Evolutionary conservation across 2,888 invertebrate species (phyloP).

Genomic region (Dermolepida albohirtum): DNA sequence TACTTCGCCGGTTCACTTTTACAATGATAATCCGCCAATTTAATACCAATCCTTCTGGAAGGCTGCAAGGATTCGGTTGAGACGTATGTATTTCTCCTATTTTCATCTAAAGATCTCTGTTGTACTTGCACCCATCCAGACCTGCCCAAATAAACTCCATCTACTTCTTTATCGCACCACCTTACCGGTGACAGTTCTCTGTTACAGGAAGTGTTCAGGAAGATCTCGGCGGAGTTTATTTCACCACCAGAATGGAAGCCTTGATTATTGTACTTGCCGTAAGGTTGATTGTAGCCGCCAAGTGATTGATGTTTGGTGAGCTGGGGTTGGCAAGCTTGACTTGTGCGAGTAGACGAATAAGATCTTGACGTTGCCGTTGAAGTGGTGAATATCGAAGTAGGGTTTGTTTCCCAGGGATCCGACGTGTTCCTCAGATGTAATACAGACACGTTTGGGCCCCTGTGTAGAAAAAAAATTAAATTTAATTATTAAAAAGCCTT

Average conservation of each 20-base stretch:
- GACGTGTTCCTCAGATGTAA: slow-evolving; percentile 69
- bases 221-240: slow-evolving; percentile 65
- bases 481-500: too few species aligned
- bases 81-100: slow-evolving; percentile 62
- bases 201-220: slow-evolving; percentile 64
- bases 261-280: slow-evolving; percentile 50
- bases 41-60: slow-evolving; percentile 65
- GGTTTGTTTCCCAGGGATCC: slow-evolving; percentile 68
- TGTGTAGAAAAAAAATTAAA: slow-evolving; percentile 55
- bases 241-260: slow-evolving; percentile 60
- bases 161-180: slow-evolving; percentile 72
- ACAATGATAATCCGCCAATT: slow-evolving; percentile 69
- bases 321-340: slow-evolving; percentile 52
- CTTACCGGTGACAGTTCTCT: slow-evolving; percentile 70
- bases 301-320: slow-evolving; percentile 61
- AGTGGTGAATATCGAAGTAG: slow-evolving; percentile 61
- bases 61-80: slow-evolving; percentile 60
- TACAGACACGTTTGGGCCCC: slow-evolving; percentile 70
- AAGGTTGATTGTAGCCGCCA: slow-evolving; percentile 50
- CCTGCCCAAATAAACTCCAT: slow-evolving; percentile 70
- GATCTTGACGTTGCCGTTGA: slow-evolving; percentile 55
- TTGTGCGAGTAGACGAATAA: slow-evolving; percentile 52
- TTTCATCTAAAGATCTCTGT: slow-evolving; percentile 69
- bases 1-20: slow-evolving; percentile 61
- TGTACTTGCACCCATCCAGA: slow-evolving; percentile 72